Percentiles rank a stretch among this genome's conserved stretches.
phyloP scores from a whole-genome alignment of 1,140 invertebrate species.

The Brachionus plicatilis region DNA sequence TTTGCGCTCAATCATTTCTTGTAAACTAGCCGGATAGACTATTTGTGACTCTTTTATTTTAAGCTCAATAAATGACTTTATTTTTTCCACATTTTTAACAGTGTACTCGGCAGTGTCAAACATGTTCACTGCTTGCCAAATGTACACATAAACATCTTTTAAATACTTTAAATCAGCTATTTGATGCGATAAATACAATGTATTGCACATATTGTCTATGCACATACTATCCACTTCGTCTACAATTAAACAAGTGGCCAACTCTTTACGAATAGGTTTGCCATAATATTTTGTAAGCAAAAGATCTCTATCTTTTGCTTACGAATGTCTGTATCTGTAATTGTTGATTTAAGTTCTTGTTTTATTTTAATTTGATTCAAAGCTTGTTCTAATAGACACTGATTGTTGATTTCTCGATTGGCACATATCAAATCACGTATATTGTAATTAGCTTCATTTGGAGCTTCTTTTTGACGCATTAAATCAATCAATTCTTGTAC shows the following conservation, averaged over 20 bases:
- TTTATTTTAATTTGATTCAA: not conserved
- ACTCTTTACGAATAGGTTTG: not conserved
- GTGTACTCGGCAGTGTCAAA: not conserved
- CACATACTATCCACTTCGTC: slow-evolving; percentile 20
- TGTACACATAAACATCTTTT: not conserved
- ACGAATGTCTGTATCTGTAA: not conserved
- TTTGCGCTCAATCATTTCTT: not conserved
- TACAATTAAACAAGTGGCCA: not conserved
- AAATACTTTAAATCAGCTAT: not conserved
- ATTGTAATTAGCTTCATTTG: not conserved
- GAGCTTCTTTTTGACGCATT: slow-evolving; percentile 4
- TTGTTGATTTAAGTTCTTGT: not conserved
- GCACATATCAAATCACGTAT: not conserved
- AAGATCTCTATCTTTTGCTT: not conserved
- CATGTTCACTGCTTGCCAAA: not conserved
- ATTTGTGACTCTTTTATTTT: not conserved
- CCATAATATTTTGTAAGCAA: not conserved
- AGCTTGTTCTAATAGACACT: not conserved
- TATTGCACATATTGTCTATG: not conserved
- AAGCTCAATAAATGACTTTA: not conserved
- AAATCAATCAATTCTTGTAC: not conserved
- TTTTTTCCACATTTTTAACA: not conserved
- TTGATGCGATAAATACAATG: not conserved
- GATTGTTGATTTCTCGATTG: not conserved
- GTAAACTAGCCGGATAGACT: not conserved